These are phyloP conservation scores for Danio aesculapii DNA, from an alignment of 2,797 vertebrate species.

Conservation along the genomic window DNA sequence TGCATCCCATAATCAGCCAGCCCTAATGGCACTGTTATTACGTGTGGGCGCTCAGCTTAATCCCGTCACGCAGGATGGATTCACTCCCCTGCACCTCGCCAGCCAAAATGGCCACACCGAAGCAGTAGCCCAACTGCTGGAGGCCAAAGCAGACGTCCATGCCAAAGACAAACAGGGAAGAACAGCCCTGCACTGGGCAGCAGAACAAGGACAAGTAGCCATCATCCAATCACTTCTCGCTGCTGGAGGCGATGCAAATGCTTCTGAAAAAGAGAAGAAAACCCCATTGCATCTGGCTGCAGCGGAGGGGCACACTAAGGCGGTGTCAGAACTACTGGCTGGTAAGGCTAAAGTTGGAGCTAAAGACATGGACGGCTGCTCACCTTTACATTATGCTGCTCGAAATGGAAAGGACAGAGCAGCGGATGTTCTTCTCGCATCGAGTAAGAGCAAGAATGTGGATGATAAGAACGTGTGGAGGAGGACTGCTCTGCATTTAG, in stretches of 20 bases:
- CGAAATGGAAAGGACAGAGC: constrained; percentile 66
- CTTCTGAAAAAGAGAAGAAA: constrained; percentile 79
- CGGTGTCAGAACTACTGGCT: constrained; percentile 66
- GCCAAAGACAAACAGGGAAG: constrained; percentile 74
- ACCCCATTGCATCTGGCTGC: constrained; percentile 80
- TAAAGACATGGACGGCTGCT: constrained; percentile 83
- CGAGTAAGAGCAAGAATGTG: constrained; percentile 73
- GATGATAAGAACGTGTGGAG: constrained; percentile 82
- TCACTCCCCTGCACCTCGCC: constrained; percentile 78
- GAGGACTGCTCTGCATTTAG: constrained; percentile 80
- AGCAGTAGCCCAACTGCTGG: constrained; percentile 72
- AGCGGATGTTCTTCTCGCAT: constrained; percentile 69
- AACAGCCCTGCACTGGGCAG: constrained; percentile 79
- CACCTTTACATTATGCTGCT: constrained; percentile 76
- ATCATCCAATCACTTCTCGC: constrained; percentile 76
- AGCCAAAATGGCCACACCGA: constrained; percentile 71
- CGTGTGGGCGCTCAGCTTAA: constrained; percentile 78
- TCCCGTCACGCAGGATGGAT: constrained; percentile 67
- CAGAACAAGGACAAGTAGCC: constrained; percentile 61
- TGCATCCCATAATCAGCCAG: constrained; percentile 68
- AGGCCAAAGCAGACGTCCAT: constrained; percentile 70
- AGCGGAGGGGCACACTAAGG: constrained; percentile 65
- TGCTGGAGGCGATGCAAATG: constrained; percentile 70
- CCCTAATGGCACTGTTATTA: constrained; percentile 67
- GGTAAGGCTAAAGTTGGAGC: constrained; percentile 71